Conservation (phyloP, 1,140 invertebrate genomes). For the Solen grandis region DNA sequence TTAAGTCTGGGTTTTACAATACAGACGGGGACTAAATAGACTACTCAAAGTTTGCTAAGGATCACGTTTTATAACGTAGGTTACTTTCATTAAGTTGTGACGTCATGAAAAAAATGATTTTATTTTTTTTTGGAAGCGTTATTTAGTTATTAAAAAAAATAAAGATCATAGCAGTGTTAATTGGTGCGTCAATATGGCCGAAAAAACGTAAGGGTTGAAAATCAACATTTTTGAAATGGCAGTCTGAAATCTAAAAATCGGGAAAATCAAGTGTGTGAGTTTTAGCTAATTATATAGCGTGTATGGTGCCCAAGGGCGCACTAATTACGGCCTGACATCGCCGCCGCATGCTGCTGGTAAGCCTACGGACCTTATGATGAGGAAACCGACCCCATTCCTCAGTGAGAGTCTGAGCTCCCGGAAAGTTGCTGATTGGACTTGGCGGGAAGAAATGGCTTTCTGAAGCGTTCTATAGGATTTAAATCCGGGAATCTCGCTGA, state of each 20-base stretch:
- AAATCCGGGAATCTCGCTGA: not conserved
- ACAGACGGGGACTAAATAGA: not conserved
- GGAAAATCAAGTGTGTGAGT: not conserved
- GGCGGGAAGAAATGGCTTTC: slow-evolving; percentile 13
- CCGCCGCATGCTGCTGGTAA: not conserved
- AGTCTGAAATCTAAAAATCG: not conserved
- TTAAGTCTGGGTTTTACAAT: too few species aligned
- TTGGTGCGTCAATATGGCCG: not conserved
- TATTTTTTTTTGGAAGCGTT: not conserved
- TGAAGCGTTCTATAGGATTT: not conserved
- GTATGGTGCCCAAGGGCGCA: not conserved
- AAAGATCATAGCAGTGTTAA: not conserved
- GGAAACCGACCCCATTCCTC: slow-evolving; percentile 11
- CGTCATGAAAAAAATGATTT: not conserved
- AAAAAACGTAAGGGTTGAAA: not conserved
- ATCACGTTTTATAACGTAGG: not conserved
- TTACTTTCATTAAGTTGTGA: not conserved
- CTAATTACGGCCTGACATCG: slow-evolving; percentile 12
- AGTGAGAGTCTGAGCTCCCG: slow-evolving; percentile 11
- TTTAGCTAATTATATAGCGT: not conserved
- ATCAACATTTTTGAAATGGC: not conserved
- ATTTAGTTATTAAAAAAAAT: not conserved
- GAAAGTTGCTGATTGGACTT: slow-evolving; percentile 11
- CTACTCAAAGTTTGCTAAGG: not conserved
- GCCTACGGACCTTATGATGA: slow-evolving; percentile 14